phyloP scores from a whole-genome alignment of 2,797 vertebrate species.

The Sardinella longiceps region DNA sequence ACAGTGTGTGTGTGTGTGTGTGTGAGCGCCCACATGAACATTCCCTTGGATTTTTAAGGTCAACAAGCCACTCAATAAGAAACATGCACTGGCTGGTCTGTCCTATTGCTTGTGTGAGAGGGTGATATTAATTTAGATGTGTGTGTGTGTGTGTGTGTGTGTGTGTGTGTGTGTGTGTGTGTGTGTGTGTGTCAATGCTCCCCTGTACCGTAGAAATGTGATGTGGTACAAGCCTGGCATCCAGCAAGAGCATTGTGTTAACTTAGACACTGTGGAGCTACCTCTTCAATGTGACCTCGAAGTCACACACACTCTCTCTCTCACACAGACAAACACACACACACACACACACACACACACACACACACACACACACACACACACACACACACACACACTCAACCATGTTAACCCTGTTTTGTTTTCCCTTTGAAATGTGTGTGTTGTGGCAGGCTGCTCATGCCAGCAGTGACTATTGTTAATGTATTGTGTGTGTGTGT shows the following conservation, averaged over 20 bases:
- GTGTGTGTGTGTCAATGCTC: constrained; percentile 32
- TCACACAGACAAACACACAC: neutral
- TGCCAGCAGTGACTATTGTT: too few species aligned
- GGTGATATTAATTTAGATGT: neutral
- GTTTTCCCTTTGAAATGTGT: neutral
- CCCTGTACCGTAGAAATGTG: constrained; percentile 18
- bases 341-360: constrained; percentile 2
- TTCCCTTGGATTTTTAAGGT: constrained; percentile 9
- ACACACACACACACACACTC: constrained; percentile 5
- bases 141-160: constrained; percentile 5
- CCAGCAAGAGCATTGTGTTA: neutral
- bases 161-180: constrained; percentile 12
- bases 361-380: neutral
- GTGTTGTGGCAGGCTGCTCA: neutral
- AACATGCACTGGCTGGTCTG: neutral
- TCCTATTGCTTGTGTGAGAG: neutral
- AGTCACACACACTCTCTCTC: neutral
- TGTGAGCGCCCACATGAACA: neutral
- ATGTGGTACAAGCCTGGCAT: constrained; percentile 24
- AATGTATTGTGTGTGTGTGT: constrained; percentile 26
- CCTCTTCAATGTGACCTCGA: neutral
- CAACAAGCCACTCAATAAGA: constrained; percentile 2
- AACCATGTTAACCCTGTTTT: neutral
- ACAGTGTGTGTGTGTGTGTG: neutral
- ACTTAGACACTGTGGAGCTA: neutral